phyloP scores from a whole-genome alignment of 2,113 vertebrate genomes.

The Donacobius atricapilla region DNA sequence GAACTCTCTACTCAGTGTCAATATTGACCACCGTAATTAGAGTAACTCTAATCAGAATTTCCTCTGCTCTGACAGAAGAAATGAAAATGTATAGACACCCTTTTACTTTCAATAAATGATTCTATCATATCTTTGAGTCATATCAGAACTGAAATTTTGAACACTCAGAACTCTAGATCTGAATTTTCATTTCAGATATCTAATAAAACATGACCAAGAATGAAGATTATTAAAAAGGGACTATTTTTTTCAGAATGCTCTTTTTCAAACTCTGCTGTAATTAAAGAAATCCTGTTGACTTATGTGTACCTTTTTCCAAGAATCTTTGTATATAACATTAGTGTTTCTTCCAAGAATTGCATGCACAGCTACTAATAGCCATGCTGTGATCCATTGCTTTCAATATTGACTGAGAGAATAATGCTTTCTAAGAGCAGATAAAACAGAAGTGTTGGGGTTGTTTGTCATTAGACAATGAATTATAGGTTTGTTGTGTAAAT shows the following conservation, averaged over 20 bases:
- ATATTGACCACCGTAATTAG: neutral
- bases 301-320: neutral
- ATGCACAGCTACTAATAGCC: neutral
- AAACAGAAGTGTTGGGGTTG: neutral
- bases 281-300: neutral
- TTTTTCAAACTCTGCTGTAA: neutral
- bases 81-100: accelerated
- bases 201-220: neutral
- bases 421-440: neutral
- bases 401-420: neutral
- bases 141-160: neutral
- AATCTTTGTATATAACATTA: neutral
- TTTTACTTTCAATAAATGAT: neutral
- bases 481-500: neutral
- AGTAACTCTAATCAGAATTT: neutral
- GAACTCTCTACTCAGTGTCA: neutral
- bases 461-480: neutral
- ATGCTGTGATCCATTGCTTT: neutral
- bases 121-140: neutral
- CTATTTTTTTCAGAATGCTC: neutral
- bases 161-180: neutral
- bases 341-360: neutral
- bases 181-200: neutral
- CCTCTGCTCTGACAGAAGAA: neutral
- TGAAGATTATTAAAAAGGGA: accelerated